phyloP scores from a whole-genome alignment of 1,140 invertebrate genomes.

The Drosophila punjabiensis region DNA sequence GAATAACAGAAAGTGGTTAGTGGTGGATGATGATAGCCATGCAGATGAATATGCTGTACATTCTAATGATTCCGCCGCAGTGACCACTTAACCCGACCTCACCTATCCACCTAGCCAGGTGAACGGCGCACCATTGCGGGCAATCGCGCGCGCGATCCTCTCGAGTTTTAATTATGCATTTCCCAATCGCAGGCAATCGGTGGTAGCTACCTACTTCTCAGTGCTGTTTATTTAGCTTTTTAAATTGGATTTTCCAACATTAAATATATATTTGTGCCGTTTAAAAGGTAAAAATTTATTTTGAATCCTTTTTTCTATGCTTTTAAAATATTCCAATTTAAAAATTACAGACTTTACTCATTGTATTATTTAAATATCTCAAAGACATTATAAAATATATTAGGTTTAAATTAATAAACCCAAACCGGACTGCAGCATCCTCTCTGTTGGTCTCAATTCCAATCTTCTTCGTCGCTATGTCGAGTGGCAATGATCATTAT shows the following conservation, averaged over 20 bases:
- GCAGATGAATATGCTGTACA: conserved; percentile 50
- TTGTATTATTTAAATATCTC: background rate
- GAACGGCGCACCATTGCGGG: conserved; percentile 38
- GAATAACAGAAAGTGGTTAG: conserved; percentile 11
- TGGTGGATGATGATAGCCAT: conserved; percentile 40
- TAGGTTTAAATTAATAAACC: background rate
- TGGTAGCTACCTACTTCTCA: conserved; percentile 37
- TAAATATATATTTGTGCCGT: background rate
- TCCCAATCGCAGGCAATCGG: conserved; percentile 51
- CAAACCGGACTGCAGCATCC: conserved; percentile 22
- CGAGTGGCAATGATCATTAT: conserved; percentile 70
- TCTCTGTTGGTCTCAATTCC: conserved; percentile 19
- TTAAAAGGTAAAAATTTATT: no score
- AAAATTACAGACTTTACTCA: background rate
- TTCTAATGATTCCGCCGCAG: conserved; percentile 56
- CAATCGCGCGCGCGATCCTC: conserved; percentile 20
- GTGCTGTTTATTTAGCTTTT: conserved; percentile 6
- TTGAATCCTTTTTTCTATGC: no score
- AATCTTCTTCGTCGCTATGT: conserved; percentile 24
- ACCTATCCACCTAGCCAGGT: conserved; percentile 41
- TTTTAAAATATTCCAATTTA: background rate
- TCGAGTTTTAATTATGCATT: conserved; percentile 70
- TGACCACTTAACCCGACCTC: conserved; percentile 34
- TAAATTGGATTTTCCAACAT: background rate
- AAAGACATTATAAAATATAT: background rate